Evolutionary conservation across 2,888 invertebrate genomes (phyloP), one percentile per base, ranked within the genome.

Genomic region (Nipponacmea schrenckii): DNA sequence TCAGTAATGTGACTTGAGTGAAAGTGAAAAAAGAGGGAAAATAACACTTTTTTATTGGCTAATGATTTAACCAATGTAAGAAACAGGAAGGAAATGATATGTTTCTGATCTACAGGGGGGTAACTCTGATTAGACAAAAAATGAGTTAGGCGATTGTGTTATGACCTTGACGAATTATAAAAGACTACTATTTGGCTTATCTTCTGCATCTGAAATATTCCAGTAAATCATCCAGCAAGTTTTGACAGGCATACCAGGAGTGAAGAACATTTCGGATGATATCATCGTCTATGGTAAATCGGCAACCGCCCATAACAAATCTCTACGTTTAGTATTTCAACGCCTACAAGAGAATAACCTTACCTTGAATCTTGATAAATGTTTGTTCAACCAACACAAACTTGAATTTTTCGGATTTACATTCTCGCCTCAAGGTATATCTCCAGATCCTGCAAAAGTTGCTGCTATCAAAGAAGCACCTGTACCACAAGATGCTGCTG

Each of bases 171-270:
- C n/a, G n/a, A n/a, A n/a, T n/a, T n/a, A 46, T 15, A 26, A 26
- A 20, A 27, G 27, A 63, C 26, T 63, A 62, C 78, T 71, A 17
- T 82, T 80, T 71, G 82, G 81, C 12, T 72, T 78, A 15, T 77
- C 73, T 1, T 88, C 87, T 67, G 90, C 90, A 7, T 86, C 88
- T 0, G 90, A 90, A 80, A 79, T 88, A 1, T 90, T 89, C 74
- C 88, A 90, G 79, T 87, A 89, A 79, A 82, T 81, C 1, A 71
- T 90, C 44, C 85, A 86, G 73, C 75, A 78, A 74, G 82, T 89
- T 10, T 67, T 90, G 2, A 46, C 74, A 50, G 79, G 77, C 5
- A 86, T 86, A 26, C 79, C 85, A 50, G 87, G 87, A 0, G 82
- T 80, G 3, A 74, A 87, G 44, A 88, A 86, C 67, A 84, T 84